phyloP scores from a whole-genome alignment of 2,113 vertebrate genomes.

The Gavialis gangeticus region DNA sequence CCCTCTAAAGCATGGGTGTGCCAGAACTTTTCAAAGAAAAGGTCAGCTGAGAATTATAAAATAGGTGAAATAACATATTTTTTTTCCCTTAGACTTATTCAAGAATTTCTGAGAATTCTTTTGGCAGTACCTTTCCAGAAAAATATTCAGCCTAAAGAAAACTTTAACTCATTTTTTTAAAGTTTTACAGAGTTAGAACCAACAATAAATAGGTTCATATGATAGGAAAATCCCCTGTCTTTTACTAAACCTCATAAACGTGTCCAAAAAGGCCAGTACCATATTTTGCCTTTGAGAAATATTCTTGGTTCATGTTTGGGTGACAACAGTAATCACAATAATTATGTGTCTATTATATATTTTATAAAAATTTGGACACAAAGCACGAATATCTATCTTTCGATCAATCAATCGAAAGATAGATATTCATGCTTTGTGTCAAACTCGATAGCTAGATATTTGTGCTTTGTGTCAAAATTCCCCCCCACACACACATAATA shows the following conservation, averaged over 20 bases:
- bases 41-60: not conserved
- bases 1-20: not conserved
- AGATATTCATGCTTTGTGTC: too few relatives aligned
- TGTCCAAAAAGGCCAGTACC: too few relatives aligned
- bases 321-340: too few relatives aligned
- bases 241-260: too few relatives aligned
- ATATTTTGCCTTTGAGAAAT: too few relatives aligned
- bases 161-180: not conserved
- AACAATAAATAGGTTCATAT: not conserved
- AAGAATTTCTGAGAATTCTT: not conserved
- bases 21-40: not conserved
- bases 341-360: too few relatives aligned
- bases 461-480: fast-evolving
- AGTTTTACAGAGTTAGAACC: not conserved
- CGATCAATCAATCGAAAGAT: too few relatives aligned
- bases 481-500: not conserved
- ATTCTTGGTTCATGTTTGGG: too few relatives aligned
- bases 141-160: not conserved
- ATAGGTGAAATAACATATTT: not conserved
- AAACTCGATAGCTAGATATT: not conserved
- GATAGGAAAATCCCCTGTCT: not conserved
- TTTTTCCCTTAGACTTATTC: not conserved
- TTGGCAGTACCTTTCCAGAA: not conserved
- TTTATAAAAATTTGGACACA: too few relatives aligned
- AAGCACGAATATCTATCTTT: too few relatives aligned